Evolutionary conservation across 2,888 invertebrate genomes (phyloP).

Genomic region (Cataglyphis livida): DNA sequence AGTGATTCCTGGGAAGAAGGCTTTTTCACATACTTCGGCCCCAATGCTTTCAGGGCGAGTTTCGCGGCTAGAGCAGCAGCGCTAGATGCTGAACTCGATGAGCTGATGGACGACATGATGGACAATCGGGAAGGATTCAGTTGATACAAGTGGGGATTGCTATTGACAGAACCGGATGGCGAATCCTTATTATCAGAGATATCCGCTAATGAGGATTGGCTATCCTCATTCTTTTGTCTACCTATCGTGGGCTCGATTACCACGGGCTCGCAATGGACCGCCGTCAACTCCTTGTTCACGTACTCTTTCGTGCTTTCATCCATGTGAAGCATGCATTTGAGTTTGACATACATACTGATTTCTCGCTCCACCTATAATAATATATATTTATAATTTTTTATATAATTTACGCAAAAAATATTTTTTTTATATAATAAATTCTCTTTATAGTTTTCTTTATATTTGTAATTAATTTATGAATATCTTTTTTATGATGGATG

Average conservation of each 20-base stretch:
- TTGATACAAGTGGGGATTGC: conserved; percentile 76
- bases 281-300: conserved; percentile 76
- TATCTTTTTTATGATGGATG: neutral
- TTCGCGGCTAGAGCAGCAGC: conserved; percentile 77
- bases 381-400: neutral
- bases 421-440: neutral
- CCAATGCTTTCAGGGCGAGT: conserved; percentile 68
- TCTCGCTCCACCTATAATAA: conserved; percentile 76
- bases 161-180: conserved; percentile 82
- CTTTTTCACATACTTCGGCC: conserved; percentile 77
- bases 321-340: conserved; percentile 79
- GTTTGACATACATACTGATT: conserved; percentile 76
- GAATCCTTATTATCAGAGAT: conserved; percentile 82
- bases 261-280: conserved; percentile 77
- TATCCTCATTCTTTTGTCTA: conserved; percentile 74
- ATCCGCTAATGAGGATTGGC: conserved; percentile 77
- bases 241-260: conserved; percentile 55
- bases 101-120: conserved; percentile 78
- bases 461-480: neutral
- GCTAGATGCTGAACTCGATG: conserved; percentile 81
- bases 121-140: conserved; percentile 78
- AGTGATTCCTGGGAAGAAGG: conserved; percentile 36
- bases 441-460: neutral
- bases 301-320: conserved; percentile 80
- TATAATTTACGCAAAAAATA: neutral